phyloP scores from a whole-genome alignment of 2,797 vertebrate genomes.

The Eulemur mongoz region DNA sequence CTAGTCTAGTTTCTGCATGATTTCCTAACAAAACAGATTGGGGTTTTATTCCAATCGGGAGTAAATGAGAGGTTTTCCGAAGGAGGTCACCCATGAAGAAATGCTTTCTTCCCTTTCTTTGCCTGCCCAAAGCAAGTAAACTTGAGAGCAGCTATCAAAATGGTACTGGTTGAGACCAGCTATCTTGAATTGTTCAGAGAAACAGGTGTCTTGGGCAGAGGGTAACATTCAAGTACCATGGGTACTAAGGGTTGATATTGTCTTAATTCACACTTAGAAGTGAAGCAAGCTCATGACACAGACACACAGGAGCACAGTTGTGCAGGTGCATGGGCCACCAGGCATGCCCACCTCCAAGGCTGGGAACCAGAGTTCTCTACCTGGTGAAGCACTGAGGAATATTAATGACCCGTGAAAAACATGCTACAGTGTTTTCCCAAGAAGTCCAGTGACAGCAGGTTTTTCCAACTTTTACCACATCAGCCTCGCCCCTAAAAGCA shows the following conservation, averaged over 20 bases:
- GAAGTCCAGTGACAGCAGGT: neutral
- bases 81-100: neutral
- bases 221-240: neutral
- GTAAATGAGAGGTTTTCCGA: constrained; percentile 9
- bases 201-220: neutral
- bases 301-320: neutral
- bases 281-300: neutral
- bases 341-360: neutral
- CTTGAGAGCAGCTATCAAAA: neutral
- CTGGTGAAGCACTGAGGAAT: neutral
- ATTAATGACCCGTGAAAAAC: neutral
- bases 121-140: neutral
- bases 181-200: neutral
- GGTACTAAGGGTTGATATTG: too few species aligned
- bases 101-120: neutral
- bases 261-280: neutral
- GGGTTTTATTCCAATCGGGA: neutral
- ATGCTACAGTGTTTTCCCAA: neutral
- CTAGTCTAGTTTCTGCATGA: neutral
- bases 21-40: neutral
- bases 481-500: neutral
- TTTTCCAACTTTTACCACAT: neutral
- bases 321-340: neutral
- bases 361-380: neutral
- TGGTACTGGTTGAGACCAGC: neutral